Evolutionary conservation across 2,113 vertebrate genomes (phyloP).

Genomic region (Corapipo altera): DNA sequence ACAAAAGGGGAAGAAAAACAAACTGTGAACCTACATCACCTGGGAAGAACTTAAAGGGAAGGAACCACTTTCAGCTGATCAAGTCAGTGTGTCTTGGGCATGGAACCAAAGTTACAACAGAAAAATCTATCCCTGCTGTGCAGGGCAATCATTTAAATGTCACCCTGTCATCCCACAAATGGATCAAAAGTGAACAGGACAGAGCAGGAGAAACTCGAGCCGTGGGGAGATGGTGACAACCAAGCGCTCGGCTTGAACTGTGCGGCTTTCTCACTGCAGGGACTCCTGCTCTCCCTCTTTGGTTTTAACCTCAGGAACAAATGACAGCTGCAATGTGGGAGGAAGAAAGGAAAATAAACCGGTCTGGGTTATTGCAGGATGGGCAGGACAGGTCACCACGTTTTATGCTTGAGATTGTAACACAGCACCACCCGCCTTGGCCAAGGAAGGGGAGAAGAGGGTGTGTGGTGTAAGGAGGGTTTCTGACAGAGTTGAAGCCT

Average conservation of each 20-base stretch:
- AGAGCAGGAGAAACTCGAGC: constrained; percentile 57
- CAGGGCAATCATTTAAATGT: constrained; percentile 82
- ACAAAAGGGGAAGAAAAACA: constrained; percentile 34
- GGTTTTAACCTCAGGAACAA: constrained; percentile 82
- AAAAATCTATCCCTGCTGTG: constrained; percentile 92
- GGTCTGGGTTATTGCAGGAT: neutral
- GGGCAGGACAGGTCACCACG: neutral
- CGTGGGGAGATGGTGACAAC: constrained; percentile 69
- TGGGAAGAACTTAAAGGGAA: constrained; percentile 51
- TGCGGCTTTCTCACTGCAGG: constrained; percentile 73
- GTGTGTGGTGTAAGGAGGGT: neutral
- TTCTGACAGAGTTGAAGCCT: constrained; percentile 19
- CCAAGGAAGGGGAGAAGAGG: neutral
- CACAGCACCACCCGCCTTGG: neutral
- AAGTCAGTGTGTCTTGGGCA: constrained; percentile 76
- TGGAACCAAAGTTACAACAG: constrained; percentile 89
- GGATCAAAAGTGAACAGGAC: constrained; percentile 52
- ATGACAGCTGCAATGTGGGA: constrained; percentile 54
- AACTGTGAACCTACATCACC: constrained; percentile 60
- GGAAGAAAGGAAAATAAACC: neutral
- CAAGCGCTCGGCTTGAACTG: constrained; percentile 55
- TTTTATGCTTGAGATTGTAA: neutral
- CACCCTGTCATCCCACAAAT: constrained; percentile 63
- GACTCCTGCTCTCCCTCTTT: constrained; percentile 64
- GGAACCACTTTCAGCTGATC: constrained; percentile 69